Evolutionary conservation across 2,888 invertebrate species (phyloP), one percentile per base, ranked within the genome.

Genomic region (Amphipyra berbera): DNA sequence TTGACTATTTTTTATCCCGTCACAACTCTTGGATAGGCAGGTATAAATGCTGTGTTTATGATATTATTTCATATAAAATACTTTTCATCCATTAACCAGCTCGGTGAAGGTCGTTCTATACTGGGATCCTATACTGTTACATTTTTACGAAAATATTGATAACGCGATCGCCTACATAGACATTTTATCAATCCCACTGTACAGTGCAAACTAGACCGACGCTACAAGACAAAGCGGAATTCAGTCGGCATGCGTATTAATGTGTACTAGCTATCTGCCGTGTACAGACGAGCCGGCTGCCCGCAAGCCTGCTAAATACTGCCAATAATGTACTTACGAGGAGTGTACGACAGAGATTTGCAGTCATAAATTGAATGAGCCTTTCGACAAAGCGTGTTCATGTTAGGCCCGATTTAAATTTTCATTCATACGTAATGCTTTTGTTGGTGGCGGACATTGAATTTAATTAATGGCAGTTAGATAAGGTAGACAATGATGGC

Each of bases 291-390:
- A 74, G 69, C 82, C 76, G 72, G 71, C 76, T 81, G 84, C 84
- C 93, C 91, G 67, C 93, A 90, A 86, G 84, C 88, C 84, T 81
- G 78, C 89, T 92, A 91, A 93, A 89, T 90, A 90, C 87, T 82
- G 77, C 69, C 87, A 88, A 89, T 91, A 90, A 88, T 78, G 86
- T 87, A 90, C 90, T 92, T 88, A 90, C 79, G 83, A 80, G 69
- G 94, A 88, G 86, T 93, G 93, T 79, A 74, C 82, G 81, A 79
- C 68, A 50, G 89, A 91, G 93, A 92, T 93, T 93, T 88, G 87
- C 83, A 82, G 82, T 83, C 86, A 84, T 86, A 85, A 89, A 92
- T 91, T 90, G 90, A 91, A 91, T 84, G 85, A 82, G 73, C 68
- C 52, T 40, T 63, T 57, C 60, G 49, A 80, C 81, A 80, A 78